Evolutionary conservation across 2,797 vertebrate genomes (phyloP).

Genomic region (Peromyscus eremicus): DNA sequence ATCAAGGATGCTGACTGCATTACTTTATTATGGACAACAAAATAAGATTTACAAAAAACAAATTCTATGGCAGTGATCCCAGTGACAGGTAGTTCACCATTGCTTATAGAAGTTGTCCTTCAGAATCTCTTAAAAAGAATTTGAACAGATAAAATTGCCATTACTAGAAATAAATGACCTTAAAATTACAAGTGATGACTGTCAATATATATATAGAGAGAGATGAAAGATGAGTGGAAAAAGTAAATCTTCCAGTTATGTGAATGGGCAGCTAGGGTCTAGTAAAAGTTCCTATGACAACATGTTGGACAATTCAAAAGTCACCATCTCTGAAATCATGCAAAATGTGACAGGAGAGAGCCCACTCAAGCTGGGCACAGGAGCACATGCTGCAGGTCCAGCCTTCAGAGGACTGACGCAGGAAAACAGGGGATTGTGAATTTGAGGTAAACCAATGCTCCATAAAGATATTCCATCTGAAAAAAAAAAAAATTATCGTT

Average conservation of each 20-base stretch:
- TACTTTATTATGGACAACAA: conserved; percentile 13
- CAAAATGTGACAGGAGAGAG: not conserved
- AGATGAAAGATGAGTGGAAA: not conserved
- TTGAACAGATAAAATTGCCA: not conserved
- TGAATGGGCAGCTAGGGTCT: not conserved
- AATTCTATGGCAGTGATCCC: not conserved
- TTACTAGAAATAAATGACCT: not conserved
- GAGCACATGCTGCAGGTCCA: too few relatives aligned
- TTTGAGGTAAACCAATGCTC: not conserved
- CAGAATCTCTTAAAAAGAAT: not conserved
- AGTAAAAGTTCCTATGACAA: not conserved
- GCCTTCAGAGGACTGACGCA: not conserved
- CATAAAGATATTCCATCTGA: not conserved
- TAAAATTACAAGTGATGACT: not conserved
- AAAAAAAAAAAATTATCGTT: not conserved
- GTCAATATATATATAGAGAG: not conserved
- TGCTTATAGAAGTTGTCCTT: not conserved
- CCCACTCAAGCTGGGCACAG: not conserved
- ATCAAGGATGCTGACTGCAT: not conserved
- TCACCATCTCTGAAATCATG: not conserved
- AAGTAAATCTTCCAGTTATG: not conserved
- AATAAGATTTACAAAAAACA: not conserved
- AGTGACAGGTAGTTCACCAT: not conserved
- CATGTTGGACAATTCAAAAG: conserved; percentile 5
- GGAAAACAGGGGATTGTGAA: not conserved